Percentiles rank a stretch among this genome's conserved stretches.
These are phyloP conservation scores for Campodea augens DNA, from an alignment of 1,140 invertebrate genomes.

Conservation along the genomic window DNA sequence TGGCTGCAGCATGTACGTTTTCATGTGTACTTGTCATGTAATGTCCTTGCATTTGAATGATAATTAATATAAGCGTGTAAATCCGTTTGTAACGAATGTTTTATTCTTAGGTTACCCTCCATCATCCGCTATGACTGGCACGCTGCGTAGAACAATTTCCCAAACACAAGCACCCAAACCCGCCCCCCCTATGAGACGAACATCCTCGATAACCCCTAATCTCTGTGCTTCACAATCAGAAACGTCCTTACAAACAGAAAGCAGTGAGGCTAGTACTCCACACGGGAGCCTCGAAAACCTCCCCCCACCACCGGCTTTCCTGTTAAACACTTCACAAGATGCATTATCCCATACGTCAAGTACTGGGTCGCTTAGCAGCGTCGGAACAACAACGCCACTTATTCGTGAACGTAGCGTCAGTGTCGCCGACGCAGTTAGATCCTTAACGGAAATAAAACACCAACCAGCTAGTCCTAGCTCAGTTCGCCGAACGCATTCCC, in stretches of 20 bases:
- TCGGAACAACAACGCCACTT: slow-evolving; percentile 2
- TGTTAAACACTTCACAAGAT: slow-evolving; percentile 33
- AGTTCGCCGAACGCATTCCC: slow-evolving; percentile 33
- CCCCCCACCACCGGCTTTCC: slow-evolving; percentile 64
- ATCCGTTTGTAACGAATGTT: too few relatives aligned
- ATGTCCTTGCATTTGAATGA: too few relatives aligned
- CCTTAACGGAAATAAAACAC: slow-evolving; percentile 61
- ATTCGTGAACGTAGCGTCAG: slow-evolving; percentile 24
- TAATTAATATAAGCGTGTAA: too few relatives aligned
- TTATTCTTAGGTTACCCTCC: too few relatives aligned
- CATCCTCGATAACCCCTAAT: slow-evolving; percentile 43
- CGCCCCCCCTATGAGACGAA: slow-evolving; percentile 63
- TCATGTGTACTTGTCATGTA: too few relatives aligned
- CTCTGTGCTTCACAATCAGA: slow-evolving; percentile 9
- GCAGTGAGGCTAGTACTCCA: slow-evolving; percentile 18
- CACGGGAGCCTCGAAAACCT: slow-evolving; percentile 36
- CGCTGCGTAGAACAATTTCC: too few relatives aligned
- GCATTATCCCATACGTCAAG: slow-evolving; percentile 20
- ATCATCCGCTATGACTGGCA: too few relatives aligned
- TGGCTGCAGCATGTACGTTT: too few relatives aligned
- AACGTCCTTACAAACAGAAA: slow-evolving; percentile 8
- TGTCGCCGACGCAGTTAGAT: slow-evolving; percentile 73
- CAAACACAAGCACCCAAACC: too few relatives aligned
- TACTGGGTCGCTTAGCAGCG: slow-evolving; percentile 13
- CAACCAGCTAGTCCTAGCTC: slow-evolving; percentile 64